A percentile compares a stretch with the other conserved stretches of the same genome.
These are phyloP conservation scores for Phyllotreta striolata DNA, from an alignment of 2,888 invertebrate species.

Conservation along the genomic window DNA sequence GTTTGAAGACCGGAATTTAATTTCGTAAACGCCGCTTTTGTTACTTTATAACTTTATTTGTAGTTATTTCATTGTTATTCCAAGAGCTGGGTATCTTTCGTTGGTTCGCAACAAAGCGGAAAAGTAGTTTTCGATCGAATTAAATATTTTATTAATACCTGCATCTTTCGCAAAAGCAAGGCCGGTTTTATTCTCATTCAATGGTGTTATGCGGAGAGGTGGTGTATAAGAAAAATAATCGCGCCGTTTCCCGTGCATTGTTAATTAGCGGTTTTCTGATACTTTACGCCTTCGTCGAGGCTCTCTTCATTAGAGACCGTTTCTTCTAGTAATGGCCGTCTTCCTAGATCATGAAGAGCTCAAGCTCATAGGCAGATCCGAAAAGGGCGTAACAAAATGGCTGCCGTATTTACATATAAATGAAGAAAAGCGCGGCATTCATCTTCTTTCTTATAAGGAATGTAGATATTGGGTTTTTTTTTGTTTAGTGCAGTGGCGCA, in stretches of 20 bases:
- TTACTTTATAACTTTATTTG: too few relatives aligned
- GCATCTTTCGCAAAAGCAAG: too few relatives aligned
- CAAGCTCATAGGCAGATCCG: conserved; percentile 48
- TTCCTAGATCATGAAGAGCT: conserved; percentile 49
- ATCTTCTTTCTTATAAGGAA: conserved; percentile 16
- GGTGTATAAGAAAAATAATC: too few relatives aligned
- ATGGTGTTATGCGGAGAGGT: too few relatives aligned
- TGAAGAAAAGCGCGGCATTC: conserved; percentile 48
- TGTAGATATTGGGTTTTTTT: conserved; percentile 6
- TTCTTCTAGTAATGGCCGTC: conserved; percentile 48
- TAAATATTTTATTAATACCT: too few relatives aligned
- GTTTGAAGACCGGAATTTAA: too few relatives aligned
- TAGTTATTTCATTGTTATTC: too few relatives aligned
- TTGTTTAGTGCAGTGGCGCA: conserved; percentile 9
- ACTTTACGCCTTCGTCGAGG: conserved; percentile 5
- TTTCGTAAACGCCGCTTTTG: too few relatives aligned
- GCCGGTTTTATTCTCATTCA: too few relatives aligned
- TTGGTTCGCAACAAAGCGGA: too few relatives aligned
- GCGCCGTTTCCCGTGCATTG: conserved; percentile 18
- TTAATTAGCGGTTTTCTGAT: conserved; percentile 12
- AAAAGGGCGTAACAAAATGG: conserved; percentile 57
- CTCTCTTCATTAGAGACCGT: conserved; percentile 20
- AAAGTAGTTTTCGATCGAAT: too few relatives aligned
- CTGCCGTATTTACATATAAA: conserved; percentile 57
- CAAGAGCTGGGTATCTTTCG: too few relatives aligned